A percentile compares a stretch with the other conserved stretches of the same genome.
phyloP scores from a whole-genome alignment of 2,888 invertebrate species.

The Parnassius orleans region DNA sequence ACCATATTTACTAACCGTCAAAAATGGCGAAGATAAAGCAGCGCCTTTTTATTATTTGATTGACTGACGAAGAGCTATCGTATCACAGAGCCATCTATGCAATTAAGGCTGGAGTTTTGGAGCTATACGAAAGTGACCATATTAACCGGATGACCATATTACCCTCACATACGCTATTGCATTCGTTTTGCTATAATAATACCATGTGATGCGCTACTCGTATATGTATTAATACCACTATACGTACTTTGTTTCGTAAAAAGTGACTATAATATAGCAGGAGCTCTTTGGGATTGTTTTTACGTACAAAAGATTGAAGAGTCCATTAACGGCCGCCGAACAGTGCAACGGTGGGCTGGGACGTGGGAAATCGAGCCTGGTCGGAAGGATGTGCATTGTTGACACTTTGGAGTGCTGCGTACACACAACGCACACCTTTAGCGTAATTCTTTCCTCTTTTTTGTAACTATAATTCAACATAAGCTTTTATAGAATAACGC shows the following conservation, averaged over 20 bases:
- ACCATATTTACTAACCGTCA: too few species aligned
- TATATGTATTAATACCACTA: neutral
- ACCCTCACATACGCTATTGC: too few species aligned
- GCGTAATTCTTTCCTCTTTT: constrained; percentile 50
- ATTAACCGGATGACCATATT: too few species aligned
- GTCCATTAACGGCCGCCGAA: constrained; percentile 8
- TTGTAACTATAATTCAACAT: constrained; percentile 1
- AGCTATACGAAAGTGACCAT: too few species aligned
- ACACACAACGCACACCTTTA: constrained; percentile 47
- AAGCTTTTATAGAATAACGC: too few species aligned
- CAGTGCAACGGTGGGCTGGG: constrained; percentile 7
- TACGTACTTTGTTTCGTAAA: neutral
- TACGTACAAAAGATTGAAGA: constrained; percentile 12
- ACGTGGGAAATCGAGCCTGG: constrained; percentile 47
- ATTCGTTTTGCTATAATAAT: neutral
- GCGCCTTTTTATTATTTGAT: too few species aligned
- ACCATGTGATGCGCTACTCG: neutral
- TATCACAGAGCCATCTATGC: too few species aligned
- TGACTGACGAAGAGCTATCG: too few species aligned
- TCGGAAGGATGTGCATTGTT: constrained; percentile 62
- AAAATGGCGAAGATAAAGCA: too few species aligned
- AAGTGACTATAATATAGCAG: neutral
- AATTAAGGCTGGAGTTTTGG: too few species aligned
- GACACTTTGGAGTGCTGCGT: constrained; percentile 43
- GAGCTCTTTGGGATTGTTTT: constrained; percentile 1